A percentile compares a stretch with the other conserved stretches of the same genome.
Conservation (phyloP, 2,888 invertebrate genomes). For the Acheta domesticus region DNA sequence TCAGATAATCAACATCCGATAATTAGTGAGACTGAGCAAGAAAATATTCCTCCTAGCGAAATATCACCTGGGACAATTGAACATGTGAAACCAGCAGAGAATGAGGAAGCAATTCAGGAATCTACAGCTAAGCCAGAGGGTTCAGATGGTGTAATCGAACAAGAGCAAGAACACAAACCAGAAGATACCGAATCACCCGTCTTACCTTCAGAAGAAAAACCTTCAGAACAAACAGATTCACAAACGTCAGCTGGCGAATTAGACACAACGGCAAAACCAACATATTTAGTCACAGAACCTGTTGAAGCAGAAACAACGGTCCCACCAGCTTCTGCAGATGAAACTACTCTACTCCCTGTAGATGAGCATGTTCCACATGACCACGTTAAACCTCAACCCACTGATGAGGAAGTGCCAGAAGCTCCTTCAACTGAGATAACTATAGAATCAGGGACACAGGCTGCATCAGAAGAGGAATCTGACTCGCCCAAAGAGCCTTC, state of each 20-base stretch:
- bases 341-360: neutral
- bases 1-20: no score
- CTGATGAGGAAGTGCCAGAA: neutral
- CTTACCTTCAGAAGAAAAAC: no score
- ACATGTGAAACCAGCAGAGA: no score
- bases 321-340: neutral
- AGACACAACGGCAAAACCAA: neutral
- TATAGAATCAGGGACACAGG: no score
- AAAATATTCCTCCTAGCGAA: no score
- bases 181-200: neutral
- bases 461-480: no score
- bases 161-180: neutral
- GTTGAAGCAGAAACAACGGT: neutral
- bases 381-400: neutral
- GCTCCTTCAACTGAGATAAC: neutral
- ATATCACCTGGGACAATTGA: no score
- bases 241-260: neutral
- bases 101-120: no score
- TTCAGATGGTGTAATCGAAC: neutral
- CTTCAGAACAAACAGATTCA: neutral
- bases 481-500: no score
- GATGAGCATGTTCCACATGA: neutral
- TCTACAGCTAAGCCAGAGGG: neutral
- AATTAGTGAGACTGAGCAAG: no score
- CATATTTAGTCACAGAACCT: neutral